Base-by-base conservation (phyloP, 2,888 invertebrate genomes). In the Clitarchus hookeri region DNA sequence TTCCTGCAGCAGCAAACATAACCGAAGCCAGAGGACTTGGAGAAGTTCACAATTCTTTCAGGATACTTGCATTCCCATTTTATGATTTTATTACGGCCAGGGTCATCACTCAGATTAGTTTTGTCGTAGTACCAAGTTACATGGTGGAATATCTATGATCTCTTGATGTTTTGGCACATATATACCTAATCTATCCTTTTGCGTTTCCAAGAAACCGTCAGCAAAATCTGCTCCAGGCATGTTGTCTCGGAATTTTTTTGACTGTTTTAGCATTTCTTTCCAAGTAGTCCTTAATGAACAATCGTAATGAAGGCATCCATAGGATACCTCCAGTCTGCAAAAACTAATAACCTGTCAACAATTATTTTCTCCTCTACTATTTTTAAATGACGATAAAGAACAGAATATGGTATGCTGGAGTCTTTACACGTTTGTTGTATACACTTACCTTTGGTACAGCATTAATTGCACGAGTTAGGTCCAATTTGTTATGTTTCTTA, bases 291-390 rank as follows among this genome's bases (percentile, higher is more conserved):
- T 65, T 65, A 65, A 65, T 65, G 16, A 65, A 65, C 11, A 65
- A 65, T 65, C 65, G 65, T 65, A 65, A 65, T 12, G 65, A 65
- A 65, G 65, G 65, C 65, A 65, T 65, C 65, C 65, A 19, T 65
- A 16, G 11, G 19, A 65, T 65, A 65, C 6, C 65, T 16, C 65
- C 65, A 65, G 6, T 19, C 65, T 12, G 65, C 65, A 65, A 8
- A 65, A 65, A 65, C 65, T 65, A 65, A 65, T 65, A 65, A 65
- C 65, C 65, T 65, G 65, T 65, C 23, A 65, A 65, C 65, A 65
- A 65, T 65, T 13, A 65, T 65, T 65, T 65, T 65, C 65, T 16
- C 65, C 65, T 65, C n/a, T 23, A 65, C 65, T 65, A 12, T 65
- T 65, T 65, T 65, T 19, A 65, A 65, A 65, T 65, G 11, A 65